Evolutionary conservation across 2,113 vertebrate species (phyloP).

Genomic region (Eulemur rufifrons): DNA sequence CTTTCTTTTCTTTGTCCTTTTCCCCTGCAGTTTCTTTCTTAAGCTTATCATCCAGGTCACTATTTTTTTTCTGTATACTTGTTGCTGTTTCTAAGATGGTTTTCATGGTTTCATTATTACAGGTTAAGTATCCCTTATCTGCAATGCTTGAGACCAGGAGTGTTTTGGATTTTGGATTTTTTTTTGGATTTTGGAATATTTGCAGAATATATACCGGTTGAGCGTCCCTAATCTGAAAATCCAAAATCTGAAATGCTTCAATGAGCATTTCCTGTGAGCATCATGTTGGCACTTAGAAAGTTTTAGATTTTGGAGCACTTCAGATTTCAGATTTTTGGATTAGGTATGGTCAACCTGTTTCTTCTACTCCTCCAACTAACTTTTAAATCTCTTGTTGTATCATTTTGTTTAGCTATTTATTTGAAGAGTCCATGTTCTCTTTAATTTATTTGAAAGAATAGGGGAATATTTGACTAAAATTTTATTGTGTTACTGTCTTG

Average conservation of each 20-base stretch:
- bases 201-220: neutral
- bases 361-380: slow-evolving; percentile 2
- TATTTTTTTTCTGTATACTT: neutral
- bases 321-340: neutral
- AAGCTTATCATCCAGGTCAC: neutral
- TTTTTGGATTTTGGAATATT: neutral
- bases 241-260: neutral
- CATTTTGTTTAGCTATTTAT: neutral
- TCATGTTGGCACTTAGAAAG: neutral
- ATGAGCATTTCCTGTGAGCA: neutral
- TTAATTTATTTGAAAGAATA: neutral
- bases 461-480: slow-evolving; percentile 6
- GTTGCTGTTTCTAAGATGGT: neutral
- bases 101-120: slow-evolving; percentile 8
- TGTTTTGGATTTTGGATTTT: neutral
- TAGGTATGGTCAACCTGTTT: neutral
- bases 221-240: neutral
- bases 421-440: neutral
- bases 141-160: neutral
- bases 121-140: neutral
- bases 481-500: neutral
- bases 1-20: neutral
- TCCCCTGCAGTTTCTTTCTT: neutral
- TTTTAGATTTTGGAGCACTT: neutral
- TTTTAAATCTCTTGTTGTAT: neutral